Percentiles rank a stretch among this genome's conserved stretches.
phyloP scores from a whole-genome alignment of 1,140 invertebrate genomes.

The Nixonia krombeini region DNA sequence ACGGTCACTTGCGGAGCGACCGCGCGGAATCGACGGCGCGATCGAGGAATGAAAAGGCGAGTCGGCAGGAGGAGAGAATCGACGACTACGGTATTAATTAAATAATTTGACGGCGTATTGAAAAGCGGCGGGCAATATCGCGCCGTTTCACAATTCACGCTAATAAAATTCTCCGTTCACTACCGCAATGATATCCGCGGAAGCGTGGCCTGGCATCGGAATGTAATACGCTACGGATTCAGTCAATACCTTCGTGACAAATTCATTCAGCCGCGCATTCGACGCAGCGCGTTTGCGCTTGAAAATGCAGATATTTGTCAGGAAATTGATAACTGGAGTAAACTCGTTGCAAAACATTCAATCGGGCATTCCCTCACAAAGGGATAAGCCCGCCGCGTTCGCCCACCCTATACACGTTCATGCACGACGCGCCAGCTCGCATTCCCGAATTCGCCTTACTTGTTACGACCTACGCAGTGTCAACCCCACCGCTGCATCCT shows the following conservation, averaged over 20 bases:
- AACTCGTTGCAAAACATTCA: slow-evolving; percentile 64
- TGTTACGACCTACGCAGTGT: no score
- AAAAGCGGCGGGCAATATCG: slow-evolving; percentile 19
- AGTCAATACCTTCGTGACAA: slow-evolving; percentile 55
- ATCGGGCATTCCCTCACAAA: slow-evolving; percentile 43
- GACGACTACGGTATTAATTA: no score
- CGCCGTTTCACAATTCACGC: slow-evolving; percentile 32
- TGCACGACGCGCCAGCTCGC: no score
- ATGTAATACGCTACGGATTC: slow-evolving; percentile 56
- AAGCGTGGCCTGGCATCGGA: slow-evolving; percentile 43
- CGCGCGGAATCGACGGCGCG: no score
- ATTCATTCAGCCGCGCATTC: slow-evolving; percentile 42
- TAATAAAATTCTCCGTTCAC: slow-evolving; percentile 39
- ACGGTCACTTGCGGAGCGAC: no score
- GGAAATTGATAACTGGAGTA: slow-evolving; percentile 72
- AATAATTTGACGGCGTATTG: slow-evolving; percentile 20
- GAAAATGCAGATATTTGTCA: slow-evolving; percentile 70
- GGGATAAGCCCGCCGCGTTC: slow-evolving; percentile 20
- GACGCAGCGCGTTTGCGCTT: slow-evolving; percentile 39
- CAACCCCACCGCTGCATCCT: no score
- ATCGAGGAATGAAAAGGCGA: no score
- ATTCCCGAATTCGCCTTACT: no score
- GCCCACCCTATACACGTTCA: slow-evolving; percentile 14
- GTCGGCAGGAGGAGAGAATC: no score
- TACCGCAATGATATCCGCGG: slow-evolving; percentile 33